Evolutionary conservation across 2,113 vertebrate genomes (phyloP).

Genomic region (Azemiops feae): DNA sequence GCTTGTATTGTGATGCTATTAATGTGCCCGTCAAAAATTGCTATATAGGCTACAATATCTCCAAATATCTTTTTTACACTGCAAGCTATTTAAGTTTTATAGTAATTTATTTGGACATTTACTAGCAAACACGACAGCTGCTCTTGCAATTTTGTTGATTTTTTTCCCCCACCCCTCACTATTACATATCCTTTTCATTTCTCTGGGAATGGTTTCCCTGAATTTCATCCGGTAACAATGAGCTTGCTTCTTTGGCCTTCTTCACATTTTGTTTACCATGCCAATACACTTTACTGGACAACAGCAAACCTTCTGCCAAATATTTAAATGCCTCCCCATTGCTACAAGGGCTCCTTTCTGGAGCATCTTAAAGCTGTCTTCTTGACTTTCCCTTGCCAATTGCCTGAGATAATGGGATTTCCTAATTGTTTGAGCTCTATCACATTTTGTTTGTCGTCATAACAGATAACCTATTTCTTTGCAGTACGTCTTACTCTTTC

Average conservation of each 20-base stretch:
- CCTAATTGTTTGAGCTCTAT: slow-evolving; percentile 38
- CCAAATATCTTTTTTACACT: not conserved
- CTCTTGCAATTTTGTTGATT: not conserved
- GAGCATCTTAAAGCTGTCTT: slow-evolving; percentile 48
- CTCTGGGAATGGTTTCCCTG: not conserved
- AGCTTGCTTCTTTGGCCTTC: not conserved
- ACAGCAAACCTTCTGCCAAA: slow-evolving; percentile 22
- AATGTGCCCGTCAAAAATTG: not conserved
- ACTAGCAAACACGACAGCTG: slow-evolving; percentile 14
- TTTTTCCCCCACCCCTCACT: not conserved
- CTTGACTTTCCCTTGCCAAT: slow-evolving; percentile 44
- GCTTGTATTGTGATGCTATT: not conserved
- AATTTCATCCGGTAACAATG: slow-evolving; percentile 11
- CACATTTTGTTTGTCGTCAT: slow-evolving; percentile 23
- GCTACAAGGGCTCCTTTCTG: slow-evolving; percentile 49
- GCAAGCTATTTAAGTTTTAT: slow-evolving; percentile 6
- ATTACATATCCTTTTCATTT: not conserved
- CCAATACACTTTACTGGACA: slow-evolving; percentile 1
- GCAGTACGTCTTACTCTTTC: slow-evolving; percentile 17
- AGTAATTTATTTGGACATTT: slow-evolving; percentile 20
- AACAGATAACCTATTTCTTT: slow-evolving; percentile 34
- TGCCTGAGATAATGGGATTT: slow-evolving; percentile 29
- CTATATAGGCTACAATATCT: slow-evolving; percentile 8
- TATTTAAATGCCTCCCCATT: slow-evolving; percentile 29
- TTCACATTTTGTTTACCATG: slow-evolving; percentile 35